Evolutionary conservation across 2,888 invertebrate genomes (phyloP).

Genomic region (Brachyopa scutellaris): DNA sequence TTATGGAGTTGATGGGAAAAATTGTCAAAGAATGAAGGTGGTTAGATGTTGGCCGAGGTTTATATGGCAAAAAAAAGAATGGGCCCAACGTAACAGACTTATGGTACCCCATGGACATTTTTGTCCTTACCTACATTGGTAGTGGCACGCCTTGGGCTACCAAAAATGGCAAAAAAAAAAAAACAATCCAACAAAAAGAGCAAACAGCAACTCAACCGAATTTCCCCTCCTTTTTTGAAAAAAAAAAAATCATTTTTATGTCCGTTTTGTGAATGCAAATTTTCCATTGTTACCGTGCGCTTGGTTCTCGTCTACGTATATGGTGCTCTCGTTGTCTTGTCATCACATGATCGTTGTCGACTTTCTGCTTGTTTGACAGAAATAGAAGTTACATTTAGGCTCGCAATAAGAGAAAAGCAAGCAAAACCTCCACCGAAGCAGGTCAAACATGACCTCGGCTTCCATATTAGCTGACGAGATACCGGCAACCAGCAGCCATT

Average conservation of each 20-base stretch:
- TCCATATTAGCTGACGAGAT: conserved; percentile 69
- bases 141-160: conserved; percentile 35
- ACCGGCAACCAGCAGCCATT: conserved; percentile 62
- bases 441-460: conserved; percentile 70
- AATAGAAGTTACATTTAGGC: conserved; percentile 58
- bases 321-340: conserved; percentile 41
- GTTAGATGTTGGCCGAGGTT: conserved; percentile 52
- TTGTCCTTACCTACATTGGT: conserved; percentile 35
- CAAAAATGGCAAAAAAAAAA: conserved; percentile 22
- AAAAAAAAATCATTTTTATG: conserved; percentile 56
- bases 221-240: conserved; percentile 41
- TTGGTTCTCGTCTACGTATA: too few species aligned
- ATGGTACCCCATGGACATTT: conserved; percentile 14
- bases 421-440: conserved; percentile 39
- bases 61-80: conserved; percentile 3
- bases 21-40: background rate
- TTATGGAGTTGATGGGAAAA: background rate
- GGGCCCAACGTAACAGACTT: background rate
- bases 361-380: conserved; percentile 49
- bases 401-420: background rate
- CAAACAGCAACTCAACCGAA: too few species aligned
- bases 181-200: too few species aligned
- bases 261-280: conserved; percentile 64
- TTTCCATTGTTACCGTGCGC: conserved; percentile 55
- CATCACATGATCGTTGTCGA: conserved; percentile 50